Base-by-base conservation (phyloP, 2,888 invertebrate genomes). In the Cataglyphis rosenhaueri region DNA sequence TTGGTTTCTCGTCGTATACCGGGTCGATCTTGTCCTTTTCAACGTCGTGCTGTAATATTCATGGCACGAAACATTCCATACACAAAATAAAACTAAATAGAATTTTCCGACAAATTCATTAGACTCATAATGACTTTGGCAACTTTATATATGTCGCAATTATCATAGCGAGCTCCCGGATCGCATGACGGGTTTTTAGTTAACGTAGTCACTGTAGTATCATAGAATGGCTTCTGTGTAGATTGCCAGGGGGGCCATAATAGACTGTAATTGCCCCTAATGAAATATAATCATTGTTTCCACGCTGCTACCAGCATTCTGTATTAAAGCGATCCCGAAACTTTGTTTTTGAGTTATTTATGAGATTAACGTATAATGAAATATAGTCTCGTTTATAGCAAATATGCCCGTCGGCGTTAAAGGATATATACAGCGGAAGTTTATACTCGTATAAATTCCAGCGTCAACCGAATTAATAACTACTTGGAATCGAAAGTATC, bases 201-300 rank as follows among this genome's bases (percentile, higher is more conserved):
- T 59, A 79, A 79, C 70, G 35, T 44, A 35, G 12, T 61, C 59
- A 70, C 29, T 15, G 1, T 12, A 8, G 32, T 2, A 41, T 35
- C 32, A 0, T 41, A 4, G 32, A 59, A 68, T 44, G 41, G 32
- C 57, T 66, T 44, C 57, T 59, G 44, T 44, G 57, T 66, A 68
- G 78, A 44, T 44, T 57, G 57, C 32, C 32, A 18, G 65, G 78
- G 18, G 15, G 59, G 5, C 44, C 21, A 32, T 79, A 79, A 79
- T 70, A 61, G 35, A 59, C 78, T 70, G 44, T 79, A 79, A 79
- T 79, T 79, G 59, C 59, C 59, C 18, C 59, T 79, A 70, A 79
- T 79, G 78, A 79, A 79, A 79, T 79, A 79, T 79, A 79, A 79
- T 79, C 78, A 79, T 79, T 79, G 78, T 79, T 79, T 79, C 78